These are phyloP conservation scores for Drosophila mimetica DNA, from an alignment of 2,888 invertebrate genomes.

Conservation along the genomic window DNA sequence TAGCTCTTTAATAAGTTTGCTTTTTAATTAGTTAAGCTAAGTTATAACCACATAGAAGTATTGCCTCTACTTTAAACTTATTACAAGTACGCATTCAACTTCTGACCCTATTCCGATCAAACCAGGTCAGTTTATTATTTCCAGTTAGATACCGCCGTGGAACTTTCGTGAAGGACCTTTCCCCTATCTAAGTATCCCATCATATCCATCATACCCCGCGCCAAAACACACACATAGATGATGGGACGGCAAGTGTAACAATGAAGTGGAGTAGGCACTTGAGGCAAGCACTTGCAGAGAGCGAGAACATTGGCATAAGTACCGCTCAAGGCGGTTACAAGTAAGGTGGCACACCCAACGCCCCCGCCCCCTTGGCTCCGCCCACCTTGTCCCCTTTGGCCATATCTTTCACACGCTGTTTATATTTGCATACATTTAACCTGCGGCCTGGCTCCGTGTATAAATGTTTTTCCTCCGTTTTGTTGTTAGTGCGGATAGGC, in stretches of 20 bases:
- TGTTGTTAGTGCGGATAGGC: conserved; percentile 41
- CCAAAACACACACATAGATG: conserved; percentile 20
- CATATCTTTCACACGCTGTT: conserved; percentile 70
- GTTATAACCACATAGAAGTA: background rate
- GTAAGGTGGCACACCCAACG: conserved; percentile 28
- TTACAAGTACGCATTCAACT: background rate
- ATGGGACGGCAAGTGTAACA: conserved; percentile 63
- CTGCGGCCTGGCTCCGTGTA: conserved; percentile 60
- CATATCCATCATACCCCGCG: conserved; percentile 12
- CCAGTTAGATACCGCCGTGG: background rate
- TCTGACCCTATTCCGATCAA: background rate
- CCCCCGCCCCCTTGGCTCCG: background rate
- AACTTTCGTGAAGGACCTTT: background rate
- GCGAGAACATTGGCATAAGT: conserved; percentile 72
- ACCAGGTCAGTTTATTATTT: background rate
- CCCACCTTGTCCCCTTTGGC: conserved; percentile 18
- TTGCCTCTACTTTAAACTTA: background rate
- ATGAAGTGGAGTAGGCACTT: conserved; percentile 65
- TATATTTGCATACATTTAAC: conserved; percentile 77
- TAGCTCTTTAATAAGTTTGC: too few species aligned
- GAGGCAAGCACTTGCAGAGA: conserved; percentile 49
- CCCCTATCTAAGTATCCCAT: background rate
- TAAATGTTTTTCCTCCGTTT: conserved; percentile 29
- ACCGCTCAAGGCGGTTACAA: conserved; percentile 63
- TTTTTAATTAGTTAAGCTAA: background rate